These are phyloP conservation scores for Linepithema humile DNA, from an alignment of 1,140 invertebrate species.

Conservation along the genomic window DNA sequence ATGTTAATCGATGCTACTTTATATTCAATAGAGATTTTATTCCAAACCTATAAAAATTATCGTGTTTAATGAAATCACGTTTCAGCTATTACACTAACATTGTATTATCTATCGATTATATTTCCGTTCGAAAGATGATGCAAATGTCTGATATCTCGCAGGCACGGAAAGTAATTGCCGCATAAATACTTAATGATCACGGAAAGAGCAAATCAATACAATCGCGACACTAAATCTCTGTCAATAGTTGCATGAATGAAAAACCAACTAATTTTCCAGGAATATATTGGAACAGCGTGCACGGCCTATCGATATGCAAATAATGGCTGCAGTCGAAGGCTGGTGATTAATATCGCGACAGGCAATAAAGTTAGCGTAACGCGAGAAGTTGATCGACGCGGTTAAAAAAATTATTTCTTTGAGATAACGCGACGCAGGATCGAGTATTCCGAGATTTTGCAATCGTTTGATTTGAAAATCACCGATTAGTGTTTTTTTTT, in stretches of 20 bases:
- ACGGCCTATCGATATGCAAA: conserved; percentile 45
- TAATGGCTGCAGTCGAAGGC: conserved; percentile 2
- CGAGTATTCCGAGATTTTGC: conserved; percentile 15
- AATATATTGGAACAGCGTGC: neutral
- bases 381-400: conserved; percentile 11
- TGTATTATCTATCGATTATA: neutral
- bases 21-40: neutral
- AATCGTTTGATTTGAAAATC: conserved; percentile 33
- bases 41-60: neutral
- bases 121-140: neutral
- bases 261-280: conserved; percentile 13
- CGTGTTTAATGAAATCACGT: neutral
- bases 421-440: neutral
- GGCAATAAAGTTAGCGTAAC: conserved; percentile 19
- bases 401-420: neutral
- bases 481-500: conserved; percentile 34
- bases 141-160: conserved; percentile 5
- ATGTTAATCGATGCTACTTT: neutral
- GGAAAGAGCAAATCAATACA: conserved; percentile 37
- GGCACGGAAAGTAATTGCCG: neutral
- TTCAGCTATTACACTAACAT: neutral
- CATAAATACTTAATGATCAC: conserved; percentile 19
- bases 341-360: conserved; percentile 32
- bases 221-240: conserved; percentile 21
- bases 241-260: conserved; percentile 2